phyloP scores from a whole-genome alignment of 1,140 invertebrate species.

The Pseudoatta argentina region DNA sequence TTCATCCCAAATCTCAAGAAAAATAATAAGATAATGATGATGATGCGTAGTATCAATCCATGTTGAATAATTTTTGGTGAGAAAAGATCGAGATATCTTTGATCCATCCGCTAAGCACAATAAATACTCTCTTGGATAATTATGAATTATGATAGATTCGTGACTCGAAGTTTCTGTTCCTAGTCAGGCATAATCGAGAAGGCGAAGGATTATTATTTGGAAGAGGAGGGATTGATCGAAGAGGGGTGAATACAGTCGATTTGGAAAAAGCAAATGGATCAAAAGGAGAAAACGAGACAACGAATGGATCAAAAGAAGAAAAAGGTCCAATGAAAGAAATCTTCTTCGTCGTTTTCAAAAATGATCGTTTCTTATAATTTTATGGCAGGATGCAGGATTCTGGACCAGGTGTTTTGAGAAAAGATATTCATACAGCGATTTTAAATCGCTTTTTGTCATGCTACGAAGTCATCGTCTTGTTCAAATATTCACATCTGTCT shows the following conservation, averaged over 20 bases:
- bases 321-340: not conserved
- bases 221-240: not conserved
- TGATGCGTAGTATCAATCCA: not conserved
- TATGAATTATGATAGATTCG: conserved; percentile 27
- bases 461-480: not conserved
- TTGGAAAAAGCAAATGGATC: not conserved
- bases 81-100: not conserved
- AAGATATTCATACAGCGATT: not conserved
- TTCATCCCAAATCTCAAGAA: not conserved
- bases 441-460: not conserved
- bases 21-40: not conserved
- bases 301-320: not conserved
- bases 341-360: not conserved
- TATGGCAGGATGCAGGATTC: not conserved
- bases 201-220: not conserved
- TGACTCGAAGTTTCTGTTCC: conserved; percentile 13
- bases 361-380: not conserved
- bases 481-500: conserved; percentile 4
- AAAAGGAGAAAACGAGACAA: not conserved
- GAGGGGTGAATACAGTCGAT: not conserved
- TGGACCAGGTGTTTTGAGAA: not conserved
- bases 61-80: conserved; percentile 10
- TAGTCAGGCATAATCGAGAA: not conserved
- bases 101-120: conserved; percentile 16
- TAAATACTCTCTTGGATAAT: conserved; percentile 8